phyloP scores from a whole-genome alignment of 2,113 vertebrate species.

The Nansenia antarctica region DNA sequence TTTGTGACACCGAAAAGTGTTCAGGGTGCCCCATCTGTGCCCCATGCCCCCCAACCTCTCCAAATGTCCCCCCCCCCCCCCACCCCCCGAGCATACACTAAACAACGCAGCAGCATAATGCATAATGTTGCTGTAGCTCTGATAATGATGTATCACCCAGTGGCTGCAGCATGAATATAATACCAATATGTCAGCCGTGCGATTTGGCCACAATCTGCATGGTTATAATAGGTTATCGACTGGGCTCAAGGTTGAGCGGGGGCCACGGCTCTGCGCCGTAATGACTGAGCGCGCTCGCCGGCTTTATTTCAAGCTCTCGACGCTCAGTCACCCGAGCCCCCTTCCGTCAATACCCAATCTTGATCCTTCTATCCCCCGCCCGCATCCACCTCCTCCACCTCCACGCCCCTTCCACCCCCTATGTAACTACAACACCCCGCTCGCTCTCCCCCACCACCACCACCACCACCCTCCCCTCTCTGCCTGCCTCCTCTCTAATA shows the following conservation, averaged over 20 bases:
- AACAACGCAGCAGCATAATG: conserved; percentile 37
- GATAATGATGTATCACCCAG: conserved; percentile 79
- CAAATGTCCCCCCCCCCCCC: neutral
- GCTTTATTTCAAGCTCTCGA: conserved; percentile 93
- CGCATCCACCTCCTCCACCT: no score
- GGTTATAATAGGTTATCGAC: conserved; percentile 99
- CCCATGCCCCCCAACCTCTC: neutral
- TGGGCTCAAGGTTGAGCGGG: conserved; percentile 87
- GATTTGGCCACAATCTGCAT: conserved; percentile 94
- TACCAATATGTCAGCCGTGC: conserved; percentile 79
- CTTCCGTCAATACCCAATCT: conserved; percentile 91
- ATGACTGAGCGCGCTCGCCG: conserved; percentile 83
- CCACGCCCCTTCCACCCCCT: conserved; percentile 85
- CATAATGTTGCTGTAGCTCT: conserved; percentile 58
- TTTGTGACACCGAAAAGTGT: neutral
- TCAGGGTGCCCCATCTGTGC: conserved; percentile 19
- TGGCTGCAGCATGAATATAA: conserved; percentile 78
- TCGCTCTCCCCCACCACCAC: conserved; percentile 5
- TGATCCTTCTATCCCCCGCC: conserved; percentile 60
- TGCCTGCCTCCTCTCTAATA: conserved; percentile 71
- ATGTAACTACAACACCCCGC: conserved; percentile 57
- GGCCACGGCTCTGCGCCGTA: conserved; percentile 83
- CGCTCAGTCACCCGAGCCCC: conserved; percentile 89
- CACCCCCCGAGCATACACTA: no score
- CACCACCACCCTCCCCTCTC: neutral